Evolutionary conservation across 2,113 vertebrate genomes (phyloP).

Genomic region (Oreotragus oreotragus): DNA sequence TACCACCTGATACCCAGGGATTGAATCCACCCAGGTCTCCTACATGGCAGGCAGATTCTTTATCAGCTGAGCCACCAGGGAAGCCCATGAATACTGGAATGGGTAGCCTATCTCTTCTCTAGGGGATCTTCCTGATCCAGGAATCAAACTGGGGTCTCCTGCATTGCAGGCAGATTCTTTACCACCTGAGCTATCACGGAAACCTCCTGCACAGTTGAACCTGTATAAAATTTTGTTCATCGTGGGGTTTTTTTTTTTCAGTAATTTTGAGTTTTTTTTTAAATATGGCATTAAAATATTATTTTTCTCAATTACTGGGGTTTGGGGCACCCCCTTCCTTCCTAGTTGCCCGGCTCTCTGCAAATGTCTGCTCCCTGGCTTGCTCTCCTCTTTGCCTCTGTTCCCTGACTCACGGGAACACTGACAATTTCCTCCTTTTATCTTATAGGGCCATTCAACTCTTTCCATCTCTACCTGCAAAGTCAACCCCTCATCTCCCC

Average conservation of each 20-base stretch:
- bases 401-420: background rate
- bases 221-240: background rate
- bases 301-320: background rate
- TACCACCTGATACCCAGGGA: too few species aligned
- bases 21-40: too few species aligned
- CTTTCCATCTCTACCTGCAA: background rate
- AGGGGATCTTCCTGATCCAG: background rate
- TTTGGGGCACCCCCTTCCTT: background rate
- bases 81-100: background rate
- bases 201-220: background rate
- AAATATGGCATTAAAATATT: background rate
- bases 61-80: background rate
- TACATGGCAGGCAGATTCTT: background rate
- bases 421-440: background rate
- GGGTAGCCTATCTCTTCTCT: background rate
- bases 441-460: background rate
- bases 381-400: background rate
- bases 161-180: background rate
- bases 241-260: background rate
- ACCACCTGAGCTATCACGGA: background rate
- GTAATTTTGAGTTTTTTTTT: background rate
- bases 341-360: accelerated
- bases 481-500: background rate
- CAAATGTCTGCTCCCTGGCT: background rate
- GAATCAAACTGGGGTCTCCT: background rate